Evolutionary conservation across 2,113 vertebrate species (phyloP), one percentile per base, ranked within the genome.

Genomic region (Melospiza melodia): DNA sequence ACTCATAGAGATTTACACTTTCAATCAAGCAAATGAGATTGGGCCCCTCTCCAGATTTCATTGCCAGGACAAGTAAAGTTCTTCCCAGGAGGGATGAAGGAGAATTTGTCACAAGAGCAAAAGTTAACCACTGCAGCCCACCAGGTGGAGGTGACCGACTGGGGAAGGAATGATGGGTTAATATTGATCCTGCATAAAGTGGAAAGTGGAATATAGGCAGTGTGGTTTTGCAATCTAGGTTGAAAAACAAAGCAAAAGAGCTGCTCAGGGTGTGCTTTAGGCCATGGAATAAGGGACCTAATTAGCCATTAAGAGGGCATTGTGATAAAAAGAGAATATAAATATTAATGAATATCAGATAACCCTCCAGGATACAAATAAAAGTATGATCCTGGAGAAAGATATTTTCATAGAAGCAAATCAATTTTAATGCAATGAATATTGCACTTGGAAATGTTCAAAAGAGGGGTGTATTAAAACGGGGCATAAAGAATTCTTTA

Each of bases 11-110:
- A 87, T 93, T 95, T 94, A 77, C 39, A 67, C 63, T 94, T 95
- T 73, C 61, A 95, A n/a, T 71, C 72, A 94, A 88, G 37, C 30
- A 95, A 95, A 96, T 93, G 71, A 91, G 71, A 80, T 80, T 91
- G 55, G 87, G 84, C 51, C 17, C 9, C 30, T 77, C 51, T 95
- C 84, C 96, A 94, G 63, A 86, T 83, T 92, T 84, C 39, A 49
- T 30, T 86, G 82, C 57, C 92, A 94, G 63, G 51, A 37, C 52
- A 58, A 93, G 49, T 19, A 22, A 82, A 87, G 41, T 63, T 94
- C 63, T 86, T 95, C 85, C 35, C 43, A 72, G 30, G 73, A 84
- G 46, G 33, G 10, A 71, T 62, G 59, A 57, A 85, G 90, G 44
- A 84, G 63, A 74, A 93, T 94, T 95, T 90, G 21, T 74, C 67